Evolutionary conservation across 1,140 invertebrate genomes (phyloP).

Genomic region (Hylyphantes graminicola): DNA sequence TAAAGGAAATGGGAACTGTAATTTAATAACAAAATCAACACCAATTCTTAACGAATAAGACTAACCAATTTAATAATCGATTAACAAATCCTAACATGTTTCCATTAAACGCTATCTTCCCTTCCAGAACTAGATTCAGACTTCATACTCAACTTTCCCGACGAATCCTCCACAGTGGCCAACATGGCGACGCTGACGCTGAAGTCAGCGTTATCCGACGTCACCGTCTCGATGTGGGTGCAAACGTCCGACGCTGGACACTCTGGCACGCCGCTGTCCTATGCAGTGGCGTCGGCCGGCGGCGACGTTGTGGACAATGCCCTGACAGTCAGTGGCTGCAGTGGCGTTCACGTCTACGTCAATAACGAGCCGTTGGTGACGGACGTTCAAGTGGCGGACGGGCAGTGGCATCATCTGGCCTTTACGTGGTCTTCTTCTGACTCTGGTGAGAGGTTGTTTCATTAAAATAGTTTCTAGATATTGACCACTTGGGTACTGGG

Average conservation of each 20-base stretch:
- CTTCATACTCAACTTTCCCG: constrained; percentile 44
- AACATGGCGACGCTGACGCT: constrained; percentile 32
- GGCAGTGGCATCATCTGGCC: constrained; percentile 96
- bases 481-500: too few relatives aligned
- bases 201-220: constrained; percentile 11
- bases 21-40: too few relatives aligned
- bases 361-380: constrained; percentile 50
- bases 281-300: constrained; percentile 17
- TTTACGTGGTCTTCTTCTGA: constrained; percentile 78
- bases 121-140: constrained; percentile 30
- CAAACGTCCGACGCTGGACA: constrained; percentile 30
- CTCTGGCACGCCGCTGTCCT: constrained; percentile 32
- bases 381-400: constrained; percentile 85
- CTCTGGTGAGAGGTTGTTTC: constrained; percentile 4
- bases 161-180: constrained; percentile 6
- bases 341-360: constrained; percentile 23
- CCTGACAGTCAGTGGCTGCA: constrained; percentile 40
- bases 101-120: background rate
- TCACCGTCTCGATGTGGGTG: constrained; percentile 47
- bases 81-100: too few relatives aligned
- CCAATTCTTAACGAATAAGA: too few relatives aligned
- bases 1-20: too few relatives aligned
- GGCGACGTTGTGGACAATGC: constrained; percentile 34
- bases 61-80: too few relatives aligned
- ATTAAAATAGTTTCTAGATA: too few relatives aligned